Evolutionary conservation across 1,140 invertebrate species (phyloP), one percentile per base, ranked within the genome.

Genomic region (Hypothenemus hampei): DNA sequence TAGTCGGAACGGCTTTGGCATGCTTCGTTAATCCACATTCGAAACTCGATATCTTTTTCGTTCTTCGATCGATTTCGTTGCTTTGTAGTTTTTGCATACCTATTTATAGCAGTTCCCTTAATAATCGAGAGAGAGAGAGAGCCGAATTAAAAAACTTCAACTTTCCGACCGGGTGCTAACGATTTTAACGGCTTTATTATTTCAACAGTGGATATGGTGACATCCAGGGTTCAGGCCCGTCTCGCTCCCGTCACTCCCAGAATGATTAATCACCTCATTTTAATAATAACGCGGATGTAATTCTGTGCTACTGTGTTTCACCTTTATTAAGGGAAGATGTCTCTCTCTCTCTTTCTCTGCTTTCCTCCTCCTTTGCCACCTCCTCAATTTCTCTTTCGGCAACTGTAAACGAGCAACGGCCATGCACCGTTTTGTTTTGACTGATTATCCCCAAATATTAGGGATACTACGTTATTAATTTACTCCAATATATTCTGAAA

Each of bases 211-310:
- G 51, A 54, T 54, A 54, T 11, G 52, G 23, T 55, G 52, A 55
- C 52, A 55, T 55, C 43, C 45, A 46, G 44, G 52, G 52, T 55
- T 55, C 52, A 48, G 43, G 11, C 43, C 52, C 40, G 52, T 54
- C 44, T 39, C 46, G 39, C 35, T 40, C 20, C 49, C 43, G 49
- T 52, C 49, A 52, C 37, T 45, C 19, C 47, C 43, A 11, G 43
- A 45, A 59, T 59, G 57, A 59, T 59, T 59, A 59, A 59, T 59
- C 51, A 35, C 51, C 51, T 59, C 57, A 59, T 59, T 59, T 59
- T 59, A 59, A 59, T 59, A 59, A 59, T 59, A 59, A 59, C 51
- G 33, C 46, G 43, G 39, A 39, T 48, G 43, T 58, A 48, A 59
- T 59, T 33, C 40, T 23, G n/a, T n/a, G 50, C 43, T 45, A 58